Evolutionary conservation across 2,888 invertebrate genomes (phyloP).

Genomic region (Neoascia interrupta): DNA sequence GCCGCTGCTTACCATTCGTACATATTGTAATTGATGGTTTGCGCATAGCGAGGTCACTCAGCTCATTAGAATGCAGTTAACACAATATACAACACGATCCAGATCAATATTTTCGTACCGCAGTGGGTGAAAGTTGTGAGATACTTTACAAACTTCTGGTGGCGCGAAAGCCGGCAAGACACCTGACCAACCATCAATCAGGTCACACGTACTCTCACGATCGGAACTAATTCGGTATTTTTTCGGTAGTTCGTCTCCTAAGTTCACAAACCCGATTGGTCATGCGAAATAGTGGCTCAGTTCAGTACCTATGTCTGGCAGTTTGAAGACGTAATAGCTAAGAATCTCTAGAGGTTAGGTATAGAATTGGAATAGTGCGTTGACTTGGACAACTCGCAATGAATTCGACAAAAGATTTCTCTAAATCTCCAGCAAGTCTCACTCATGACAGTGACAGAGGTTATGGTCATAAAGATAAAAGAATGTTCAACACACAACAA

Average conservation of each 20-base stretch:
- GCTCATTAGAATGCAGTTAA: constrained; percentile 56
- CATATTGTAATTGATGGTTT: neutral
- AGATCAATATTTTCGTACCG: constrained; percentile 54
- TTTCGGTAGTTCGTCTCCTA: constrained; percentile 3
- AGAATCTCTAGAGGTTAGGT: no score
- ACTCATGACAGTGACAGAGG: no score
- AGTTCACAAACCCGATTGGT: no score
- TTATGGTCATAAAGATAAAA: no score
- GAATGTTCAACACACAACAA: no score
- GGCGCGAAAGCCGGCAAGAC: constrained; percentile 34
- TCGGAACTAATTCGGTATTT: constrained; percentile 10
- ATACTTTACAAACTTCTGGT: constrained; percentile 9
- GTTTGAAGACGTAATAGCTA: no score
- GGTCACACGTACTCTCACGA: constrained; percentile 46
- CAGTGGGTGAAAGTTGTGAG: constrained; percentile 55
- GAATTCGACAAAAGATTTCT: no score
- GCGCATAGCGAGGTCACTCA: constrained; percentile 18
- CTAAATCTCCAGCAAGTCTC: no score
- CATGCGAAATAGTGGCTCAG: no score
- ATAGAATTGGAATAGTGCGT: no score
- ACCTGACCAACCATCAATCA: constrained; percentile 41
- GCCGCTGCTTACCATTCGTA: neutral
- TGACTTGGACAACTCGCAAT: no score
- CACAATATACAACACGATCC: constrained; percentile 35
- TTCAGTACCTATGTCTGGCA: no score